Evolutionary conservation across 2,113 vertebrate species (phyloP).

Genomic region (Epinephelus fuscoguttatus): DNA sequence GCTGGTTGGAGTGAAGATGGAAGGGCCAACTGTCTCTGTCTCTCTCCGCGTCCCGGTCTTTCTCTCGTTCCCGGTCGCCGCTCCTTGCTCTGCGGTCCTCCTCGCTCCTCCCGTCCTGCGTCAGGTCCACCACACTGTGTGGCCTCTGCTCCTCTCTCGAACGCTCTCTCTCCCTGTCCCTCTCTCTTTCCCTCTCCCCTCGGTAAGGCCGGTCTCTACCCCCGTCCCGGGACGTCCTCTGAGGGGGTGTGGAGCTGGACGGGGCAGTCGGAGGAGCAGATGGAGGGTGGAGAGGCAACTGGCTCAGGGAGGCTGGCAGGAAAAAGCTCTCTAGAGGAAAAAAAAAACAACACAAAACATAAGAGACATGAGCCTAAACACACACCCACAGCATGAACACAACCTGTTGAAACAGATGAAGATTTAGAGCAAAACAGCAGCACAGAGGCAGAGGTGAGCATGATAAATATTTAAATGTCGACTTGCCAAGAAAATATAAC

Average conservation of each 20-base stretch:
- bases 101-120: conserved; percentile 81
- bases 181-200: conserved; percentile 85
- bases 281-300: conserved; percentile 86
- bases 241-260: conserved; percentile 83
- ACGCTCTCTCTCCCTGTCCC: conserved; percentile 65
- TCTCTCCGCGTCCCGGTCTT: conserved; percentile 67
- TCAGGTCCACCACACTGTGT: conserved; percentile 86
- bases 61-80: conserved; percentile 59
- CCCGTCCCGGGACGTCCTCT: conserved; percentile 87
- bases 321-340: conserved; percentile 91
- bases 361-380: conserved; percentile 4
- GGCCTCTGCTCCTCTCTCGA: conserved; percentile 84
- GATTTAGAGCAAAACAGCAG: conserved; percentile 7
- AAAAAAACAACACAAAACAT: conserved; percentile 43
- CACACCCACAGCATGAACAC: conserved; percentile 5
- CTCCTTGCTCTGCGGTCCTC: conserved; percentile 67
- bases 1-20: conserved; percentile 64
- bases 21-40: conserved; percentile 70
- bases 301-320: conserved; percentile 85
- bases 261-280: conserved; percentile 81
- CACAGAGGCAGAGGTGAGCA: conserved; percentile 20
- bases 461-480: conserved; percentile 40
- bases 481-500: conserved; percentile 2
- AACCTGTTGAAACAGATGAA: conserved; percentile 4
- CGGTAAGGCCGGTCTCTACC: conserved; percentile 83